Conservation (phyloP, 2,888 invertebrate species). For the Boloria selene region DNA sequence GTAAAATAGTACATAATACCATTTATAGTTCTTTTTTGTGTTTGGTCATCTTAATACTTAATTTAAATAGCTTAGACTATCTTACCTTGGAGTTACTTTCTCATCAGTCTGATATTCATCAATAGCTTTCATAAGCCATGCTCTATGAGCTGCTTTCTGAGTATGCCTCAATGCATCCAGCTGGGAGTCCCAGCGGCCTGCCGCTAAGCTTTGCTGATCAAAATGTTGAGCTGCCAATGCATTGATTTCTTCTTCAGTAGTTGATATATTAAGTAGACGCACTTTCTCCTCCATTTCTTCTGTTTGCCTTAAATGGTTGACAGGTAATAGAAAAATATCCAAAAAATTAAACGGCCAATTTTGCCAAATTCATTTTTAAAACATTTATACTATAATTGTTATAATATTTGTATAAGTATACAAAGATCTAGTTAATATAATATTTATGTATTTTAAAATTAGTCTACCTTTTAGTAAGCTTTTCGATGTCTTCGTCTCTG, state of each 20-base stretch:
- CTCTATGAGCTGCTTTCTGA: slow-evolving; percentile 92
- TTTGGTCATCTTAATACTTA: too few species aligned
- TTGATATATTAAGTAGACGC: slow-evolving; percentile 88
- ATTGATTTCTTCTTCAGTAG: slow-evolving; percentile 93
- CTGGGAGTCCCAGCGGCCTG: slow-evolving; percentile 92
- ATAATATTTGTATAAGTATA: too few species aligned
- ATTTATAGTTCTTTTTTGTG: too few species aligned
- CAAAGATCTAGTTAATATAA: too few species aligned
- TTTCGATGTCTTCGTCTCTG: slow-evolving; percentile 87
- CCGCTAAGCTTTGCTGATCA: slow-evolving; percentile 91
- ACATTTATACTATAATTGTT: too few species aligned
- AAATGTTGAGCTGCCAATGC: slow-evolving; percentile 91
- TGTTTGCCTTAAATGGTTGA: slow-evolving; percentile 84
- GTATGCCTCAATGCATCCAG: slow-evolving; percentile 92
- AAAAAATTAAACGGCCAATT: not conserved
- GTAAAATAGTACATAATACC: too few species aligned
- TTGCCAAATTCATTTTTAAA: too few species aligned
- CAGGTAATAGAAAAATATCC: not conserved
- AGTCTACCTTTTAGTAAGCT: slow-evolving; percentile 84
- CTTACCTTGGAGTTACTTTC: slow-evolving; percentile 84
- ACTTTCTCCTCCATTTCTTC: slow-evolving; percentile 95
- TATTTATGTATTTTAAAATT: too few species aligned
- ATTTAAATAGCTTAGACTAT: too few species aligned
- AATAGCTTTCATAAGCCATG: slow-evolving; percentile 93
- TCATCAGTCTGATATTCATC: slow-evolving; percentile 68